Conservation (phyloP, 1,140 invertebrate species). For the Rhagoletis pomonella region DNA sequence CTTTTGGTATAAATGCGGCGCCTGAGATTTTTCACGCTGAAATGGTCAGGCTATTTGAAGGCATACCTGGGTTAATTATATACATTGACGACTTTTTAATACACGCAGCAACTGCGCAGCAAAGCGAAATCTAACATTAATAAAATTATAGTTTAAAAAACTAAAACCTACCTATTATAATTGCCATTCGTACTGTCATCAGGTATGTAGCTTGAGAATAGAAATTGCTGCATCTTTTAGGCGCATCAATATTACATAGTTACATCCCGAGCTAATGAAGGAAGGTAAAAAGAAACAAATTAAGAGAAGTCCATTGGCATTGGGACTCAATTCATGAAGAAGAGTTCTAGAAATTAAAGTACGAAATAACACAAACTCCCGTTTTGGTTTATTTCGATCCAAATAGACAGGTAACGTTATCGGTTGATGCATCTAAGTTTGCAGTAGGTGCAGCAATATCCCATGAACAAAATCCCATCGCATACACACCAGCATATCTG, state of each 20-base stretch:
- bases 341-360: constrained; percentile 62
- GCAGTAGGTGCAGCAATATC: constrained; percentile 59
- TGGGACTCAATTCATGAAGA: constrained; percentile 49
- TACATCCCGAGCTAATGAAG: no score
- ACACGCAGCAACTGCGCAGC: constrained; percentile 56
- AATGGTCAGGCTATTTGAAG: constrained; percentile 59
- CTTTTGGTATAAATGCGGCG: constrained; percentile 73
- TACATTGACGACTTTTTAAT: constrained; percentile 56
- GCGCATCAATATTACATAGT: no score
- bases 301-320: constrained; percentile 32
- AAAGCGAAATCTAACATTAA: no score
- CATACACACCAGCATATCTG: constrained; percentile 65
- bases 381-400: constrained; percentile 68
- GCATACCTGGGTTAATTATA: constrained; percentile 66
- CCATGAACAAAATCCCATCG: constrained; percentile 67
- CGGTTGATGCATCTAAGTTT: constrained; percentile 66
- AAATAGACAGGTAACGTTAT: constrained; percentile 62
- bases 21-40: no score
- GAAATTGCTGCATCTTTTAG: no score
- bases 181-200: no score
- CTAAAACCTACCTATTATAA: no score
- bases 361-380: constrained; percentile 62
- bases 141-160: no score
- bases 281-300: constrained; percentile 50
- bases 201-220: no score